Conservation (phyloP, 2,797 vertebrate species). For the Anguilla obscura region DNA sequence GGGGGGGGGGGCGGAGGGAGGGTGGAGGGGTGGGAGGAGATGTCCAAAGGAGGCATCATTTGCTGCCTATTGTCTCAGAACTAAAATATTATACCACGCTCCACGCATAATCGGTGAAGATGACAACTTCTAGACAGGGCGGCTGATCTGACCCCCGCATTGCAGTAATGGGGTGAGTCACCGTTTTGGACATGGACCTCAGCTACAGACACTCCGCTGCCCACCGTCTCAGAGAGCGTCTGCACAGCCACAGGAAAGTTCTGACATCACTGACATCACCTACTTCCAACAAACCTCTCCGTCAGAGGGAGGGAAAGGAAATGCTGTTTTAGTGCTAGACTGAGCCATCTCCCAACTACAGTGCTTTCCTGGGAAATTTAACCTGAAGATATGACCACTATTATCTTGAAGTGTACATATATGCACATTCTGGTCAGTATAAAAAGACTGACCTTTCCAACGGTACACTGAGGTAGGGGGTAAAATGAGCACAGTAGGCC, state of each 20-base stretch:
- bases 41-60: background rate
- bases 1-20: background rate
- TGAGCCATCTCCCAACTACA: background rate
- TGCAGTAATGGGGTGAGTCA: background rate
- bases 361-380: background rate
- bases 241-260: background rate
- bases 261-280: background rate
- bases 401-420: background rate
- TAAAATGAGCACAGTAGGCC: background rate
- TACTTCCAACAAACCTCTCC: background rate
- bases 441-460: background rate
- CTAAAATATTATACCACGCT: background rate
- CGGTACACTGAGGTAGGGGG: background rate
- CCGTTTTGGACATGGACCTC: background rate
- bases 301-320: background rate
- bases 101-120: background rate
- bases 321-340: background rate
- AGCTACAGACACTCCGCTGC: background rate
- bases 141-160: background rate
- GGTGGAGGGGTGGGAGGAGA: background rate
- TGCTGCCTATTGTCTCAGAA: background rate
- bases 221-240: background rate
- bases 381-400: background rate
- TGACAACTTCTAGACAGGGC: background rate
- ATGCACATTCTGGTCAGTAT: background rate